These are phyloP conservation scores for Ladona fulva DNA, from an alignment of 1,140 invertebrate genomes.

Conservation along the genomic window DNA sequence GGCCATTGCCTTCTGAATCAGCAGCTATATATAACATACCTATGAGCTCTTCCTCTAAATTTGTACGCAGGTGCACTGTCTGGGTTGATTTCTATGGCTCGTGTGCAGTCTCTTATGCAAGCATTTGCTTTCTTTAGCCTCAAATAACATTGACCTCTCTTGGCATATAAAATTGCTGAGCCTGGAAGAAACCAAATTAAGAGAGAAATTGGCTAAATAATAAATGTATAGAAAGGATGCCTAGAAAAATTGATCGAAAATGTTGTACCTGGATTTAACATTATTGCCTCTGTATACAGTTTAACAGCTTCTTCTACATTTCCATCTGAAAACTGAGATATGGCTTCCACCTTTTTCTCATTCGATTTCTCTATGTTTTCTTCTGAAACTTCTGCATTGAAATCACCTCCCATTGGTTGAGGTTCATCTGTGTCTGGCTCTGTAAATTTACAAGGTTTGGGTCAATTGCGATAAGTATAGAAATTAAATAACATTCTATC, in stretches of 20 bases:
- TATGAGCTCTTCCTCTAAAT: slow-evolving; percentile 76
- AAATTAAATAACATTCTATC: too few relatives aligned
- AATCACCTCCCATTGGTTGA: slow-evolving; percentile 63
- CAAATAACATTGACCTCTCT: slow-evolving; percentile 77
- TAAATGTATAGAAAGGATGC: neutral
- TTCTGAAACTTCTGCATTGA: slow-evolving; percentile 54
- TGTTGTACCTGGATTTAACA: slow-evolving; percentile 59
- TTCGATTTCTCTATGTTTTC: slow-evolving; percentile 70
- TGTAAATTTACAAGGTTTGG: slow-evolving; percentile 24
- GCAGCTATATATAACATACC: slow-evolving; percentile 30
- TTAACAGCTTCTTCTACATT: slow-evolving; percentile 68
- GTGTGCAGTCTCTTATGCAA: slow-evolving; percentile 81
- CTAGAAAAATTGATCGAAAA: neutral
- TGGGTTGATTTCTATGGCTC: slow-evolving; percentile 77
- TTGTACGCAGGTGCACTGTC: slow-evolving; percentile 85
- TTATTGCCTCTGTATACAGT: slow-evolving; percentile 78
- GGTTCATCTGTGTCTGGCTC: slow-evolving; percentile 55
- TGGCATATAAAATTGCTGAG: slow-evolving; percentile 75
- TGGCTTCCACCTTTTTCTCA: slow-evolving; percentile 63
- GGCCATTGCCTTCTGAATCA: neutral
- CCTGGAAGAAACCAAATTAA: slow-evolving; percentile 26
- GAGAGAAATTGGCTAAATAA: slow-evolving; percentile 13
- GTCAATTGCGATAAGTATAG: too few relatives aligned
- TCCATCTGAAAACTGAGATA: slow-evolving; percentile 58
- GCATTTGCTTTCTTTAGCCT: slow-evolving; percentile 77